Evolutionary conservation across 2,797 vertebrate genomes (phyloP).

Genomic region (Varecia variegata): DNA sequence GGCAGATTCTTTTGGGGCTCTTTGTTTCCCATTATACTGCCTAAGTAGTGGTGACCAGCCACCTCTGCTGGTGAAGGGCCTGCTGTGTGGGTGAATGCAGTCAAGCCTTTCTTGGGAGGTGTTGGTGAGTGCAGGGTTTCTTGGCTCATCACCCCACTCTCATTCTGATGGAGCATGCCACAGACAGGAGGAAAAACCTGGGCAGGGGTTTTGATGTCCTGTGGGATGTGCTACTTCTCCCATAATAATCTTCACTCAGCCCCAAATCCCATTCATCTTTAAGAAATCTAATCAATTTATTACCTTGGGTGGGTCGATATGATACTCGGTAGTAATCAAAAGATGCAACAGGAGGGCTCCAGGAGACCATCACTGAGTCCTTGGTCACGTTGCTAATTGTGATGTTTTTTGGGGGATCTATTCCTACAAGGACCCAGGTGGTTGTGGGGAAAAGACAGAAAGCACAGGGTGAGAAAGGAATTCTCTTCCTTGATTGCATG

Average conservation of each 20-base stretch:
- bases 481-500: neutral
- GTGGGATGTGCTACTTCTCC: neutral
- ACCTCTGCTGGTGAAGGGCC: neutral
- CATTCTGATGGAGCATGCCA: neutral
- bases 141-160: neutral
- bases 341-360: slow-evolving; percentile 90
- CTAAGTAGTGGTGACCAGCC: neutral
- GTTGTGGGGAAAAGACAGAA: slow-evolving; percentile 29
- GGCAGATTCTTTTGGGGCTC: neutral
- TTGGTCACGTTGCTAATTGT: slow-evolving; percentile 91
- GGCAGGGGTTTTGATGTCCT: neutral
- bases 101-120: neutral
- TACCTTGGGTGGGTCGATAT: slow-evolving; percentile 93
- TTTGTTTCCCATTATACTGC: neutral
- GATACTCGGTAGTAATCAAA: slow-evolving; percentile 96
- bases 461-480: slow-evolving; percentile 23
- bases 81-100: neutral
- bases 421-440: slow-evolving; percentile 82
- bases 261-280: neutral
- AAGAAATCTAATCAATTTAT: neutral
- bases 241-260: neutral
- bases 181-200: neutral
- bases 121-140: neutral
- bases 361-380: slow-evolving; percentile 90
- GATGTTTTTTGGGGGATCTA: slow-evolving; percentile 93